A percentile compares a stretch with the other conserved stretches of the same genome.
phyloP scores from a whole-genome alignment of 2,888 invertebrate species.

The Liopterus haemorrhoidalis region DNA sequence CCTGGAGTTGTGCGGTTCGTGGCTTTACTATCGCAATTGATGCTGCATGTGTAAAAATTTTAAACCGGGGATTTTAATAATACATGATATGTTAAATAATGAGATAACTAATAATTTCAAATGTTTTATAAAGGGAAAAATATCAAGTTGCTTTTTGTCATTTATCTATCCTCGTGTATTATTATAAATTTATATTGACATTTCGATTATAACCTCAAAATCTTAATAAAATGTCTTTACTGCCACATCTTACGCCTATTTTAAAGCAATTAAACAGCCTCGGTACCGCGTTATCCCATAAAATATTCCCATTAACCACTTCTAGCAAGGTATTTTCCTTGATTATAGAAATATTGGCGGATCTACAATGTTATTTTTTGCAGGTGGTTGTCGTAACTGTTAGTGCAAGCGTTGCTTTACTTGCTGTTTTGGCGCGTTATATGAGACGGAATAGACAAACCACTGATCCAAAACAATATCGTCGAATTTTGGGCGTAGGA shows the following conservation, averaged over 20 bases:
- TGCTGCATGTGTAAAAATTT: too few relatives aligned
- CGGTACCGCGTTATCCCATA: slow-evolving; percentile 46
- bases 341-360: slow-evolving; percentile 12
- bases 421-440: slow-evolving; percentile 76
- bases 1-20: too few relatives aligned
- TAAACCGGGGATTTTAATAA: too few relatives aligned
- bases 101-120: too few relatives aligned
- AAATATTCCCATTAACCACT: slow-evolving; percentile 54
- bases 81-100: too few relatives aligned
- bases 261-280: slow-evolving; percentile 52
- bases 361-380: slow-evolving; percentile 36
- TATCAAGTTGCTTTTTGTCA: too few relatives aligned
- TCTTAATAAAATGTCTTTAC: slow-evolving; percentile 40
- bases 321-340: slow-evolving; percentile 60
- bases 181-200: slow-evolving; percentile 10
- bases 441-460: slow-evolving; percentile 64
- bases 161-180: slow-evolving; percentile 1
- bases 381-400: slow-evolving; percentile 68
- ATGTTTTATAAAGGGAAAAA: too few relatives aligned
- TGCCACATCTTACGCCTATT: slow-evolving; percentile 53
- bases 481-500: slow-evolving; percentile 51
- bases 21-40: too few relatives aligned
- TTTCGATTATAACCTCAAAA: slow-evolving; percentile 15
- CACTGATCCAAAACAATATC: slow-evolving; percentile 54
- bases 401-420: slow-evolving; percentile 72